Evolutionary conservation across 2,113 vertebrate species (phyloP).

Genomic region (Cairina moschata): DNA sequence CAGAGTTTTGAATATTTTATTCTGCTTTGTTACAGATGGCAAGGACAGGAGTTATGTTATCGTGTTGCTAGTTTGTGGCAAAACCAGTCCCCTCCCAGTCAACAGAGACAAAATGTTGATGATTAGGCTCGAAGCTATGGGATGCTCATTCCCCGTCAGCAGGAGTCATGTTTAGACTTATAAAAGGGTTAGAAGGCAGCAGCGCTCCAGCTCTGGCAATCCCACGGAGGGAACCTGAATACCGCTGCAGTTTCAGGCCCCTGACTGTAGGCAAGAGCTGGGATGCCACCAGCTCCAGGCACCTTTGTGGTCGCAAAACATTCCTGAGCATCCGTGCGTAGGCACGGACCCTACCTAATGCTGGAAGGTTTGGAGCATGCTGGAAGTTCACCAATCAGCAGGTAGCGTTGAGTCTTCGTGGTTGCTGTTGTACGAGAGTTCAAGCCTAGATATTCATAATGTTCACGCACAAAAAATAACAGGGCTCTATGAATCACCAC

Average conservation of each 20-base stretch:
- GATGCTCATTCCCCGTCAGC: constrained; percentile 27
- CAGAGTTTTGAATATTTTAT: constrained; percentile 30
- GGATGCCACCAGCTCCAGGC: not conserved
- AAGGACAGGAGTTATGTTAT: constrained; percentile 28
- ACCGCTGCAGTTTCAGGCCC: not conserved
- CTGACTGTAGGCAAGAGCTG: not conserved
- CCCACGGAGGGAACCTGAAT: not conserved
- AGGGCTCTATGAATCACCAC: not conserved
- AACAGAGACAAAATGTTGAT: constrained; percentile 7
- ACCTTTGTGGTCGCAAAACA: not conserved
- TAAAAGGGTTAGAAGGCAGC: not conserved
- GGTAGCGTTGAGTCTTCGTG: not conserved
- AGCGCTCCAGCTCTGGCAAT: not conserved
- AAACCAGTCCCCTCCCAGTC: constrained; percentile 37
- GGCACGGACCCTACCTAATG: rapidly evolving
- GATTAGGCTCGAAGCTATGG: not conserved
- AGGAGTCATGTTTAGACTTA: constrained; percentile 33
- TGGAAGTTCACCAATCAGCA: not conserved
- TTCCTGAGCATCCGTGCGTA: rapidly evolving
- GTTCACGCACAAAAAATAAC: not conserved
- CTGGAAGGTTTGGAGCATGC: not conserved
- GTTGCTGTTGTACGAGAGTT: not conserved
- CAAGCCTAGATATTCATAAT: not conserved
- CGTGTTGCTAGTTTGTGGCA: constrained; percentile 27
- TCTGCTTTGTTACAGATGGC: constrained; percentile 41